phyloP scores from a whole-genome alignment of 2,113 vertebrate species.

The Misgurnus mizolepis region DNA sequence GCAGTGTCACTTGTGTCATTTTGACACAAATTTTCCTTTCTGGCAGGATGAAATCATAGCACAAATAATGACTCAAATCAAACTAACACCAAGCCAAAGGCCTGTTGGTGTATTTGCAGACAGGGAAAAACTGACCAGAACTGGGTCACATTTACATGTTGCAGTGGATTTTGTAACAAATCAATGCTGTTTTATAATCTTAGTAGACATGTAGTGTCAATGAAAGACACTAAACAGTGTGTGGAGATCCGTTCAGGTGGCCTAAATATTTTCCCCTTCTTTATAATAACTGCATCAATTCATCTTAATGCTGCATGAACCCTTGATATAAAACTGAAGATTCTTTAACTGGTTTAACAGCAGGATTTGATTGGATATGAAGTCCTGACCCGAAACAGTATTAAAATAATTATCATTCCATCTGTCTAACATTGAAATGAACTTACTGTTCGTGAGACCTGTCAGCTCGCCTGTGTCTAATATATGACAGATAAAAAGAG shows the following conservation, averaged over 20 bases:
- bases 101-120: neutral
- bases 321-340: too few species aligned
- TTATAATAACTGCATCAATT: neutral
- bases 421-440: too few species aligned
- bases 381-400: too few species aligned
- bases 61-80: constrained; percentile 13
- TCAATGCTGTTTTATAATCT: neutral
- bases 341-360: too few species aligned
- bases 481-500: too few species aligned
- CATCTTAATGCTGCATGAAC: neutral
- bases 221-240: neutral
- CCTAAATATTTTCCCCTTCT: neutral
- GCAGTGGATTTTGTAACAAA: neutral
- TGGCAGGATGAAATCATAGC: neutral
- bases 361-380: too few species aligned
- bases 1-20: too few species aligned
- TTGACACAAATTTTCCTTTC: neutral
- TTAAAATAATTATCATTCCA: too few species aligned
- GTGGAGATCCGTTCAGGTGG: neutral
- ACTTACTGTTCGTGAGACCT: too few species aligned
- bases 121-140: neutral
- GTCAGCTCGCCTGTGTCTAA: too few species aligned
- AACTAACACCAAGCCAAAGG: constrained; percentile 4
- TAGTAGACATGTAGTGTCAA: neutral
- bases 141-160: constrained; percentile 3